Evolutionary conservation across 2,888 invertebrate species (phyloP).

Genomic region (Dynastes tityus): DNA sequence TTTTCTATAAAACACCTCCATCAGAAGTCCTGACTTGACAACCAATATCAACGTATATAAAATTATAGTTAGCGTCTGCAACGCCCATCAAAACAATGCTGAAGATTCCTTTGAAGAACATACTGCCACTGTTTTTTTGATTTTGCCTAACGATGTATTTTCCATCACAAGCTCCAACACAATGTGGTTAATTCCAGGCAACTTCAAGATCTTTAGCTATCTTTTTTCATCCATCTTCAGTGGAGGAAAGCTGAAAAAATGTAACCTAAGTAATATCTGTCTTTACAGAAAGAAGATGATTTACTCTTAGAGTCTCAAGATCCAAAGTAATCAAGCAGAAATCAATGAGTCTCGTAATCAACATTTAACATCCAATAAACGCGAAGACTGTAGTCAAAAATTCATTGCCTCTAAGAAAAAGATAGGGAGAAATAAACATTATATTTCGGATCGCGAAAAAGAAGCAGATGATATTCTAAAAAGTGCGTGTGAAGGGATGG

Average conservation of each 20-base stretch:
- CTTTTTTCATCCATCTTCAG: no score
- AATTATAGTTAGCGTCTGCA: conserved; percentile 10
- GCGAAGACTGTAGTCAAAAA: not conserved
- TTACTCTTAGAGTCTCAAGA: no score
- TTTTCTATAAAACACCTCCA: not conserved
- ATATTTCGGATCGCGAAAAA: not conserved
- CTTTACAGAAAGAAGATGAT: no score
- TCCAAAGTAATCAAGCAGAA: no score
- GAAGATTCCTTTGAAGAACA: not conserved
- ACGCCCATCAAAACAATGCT: conserved; percentile 1
- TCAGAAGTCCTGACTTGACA: not conserved
- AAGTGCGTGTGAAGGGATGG: not conserved
- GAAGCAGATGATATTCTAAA: not conserved
- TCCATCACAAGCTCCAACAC: no score
- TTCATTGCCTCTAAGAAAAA: not conserved
- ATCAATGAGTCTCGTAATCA: not conserved
- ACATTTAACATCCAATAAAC: not conserved
- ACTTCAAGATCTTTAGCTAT: no score
- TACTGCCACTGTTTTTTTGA: no score
- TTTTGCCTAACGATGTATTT: no score
- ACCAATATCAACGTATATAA: not conserved
- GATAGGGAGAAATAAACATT: not conserved
- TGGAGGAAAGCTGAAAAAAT: no score
- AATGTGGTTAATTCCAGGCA: no score
- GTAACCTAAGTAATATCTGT: not conserved